phyloP scores from a whole-genome alignment of 2,797 vertebrate species.

The Pangasius larnaudii region DNA sequence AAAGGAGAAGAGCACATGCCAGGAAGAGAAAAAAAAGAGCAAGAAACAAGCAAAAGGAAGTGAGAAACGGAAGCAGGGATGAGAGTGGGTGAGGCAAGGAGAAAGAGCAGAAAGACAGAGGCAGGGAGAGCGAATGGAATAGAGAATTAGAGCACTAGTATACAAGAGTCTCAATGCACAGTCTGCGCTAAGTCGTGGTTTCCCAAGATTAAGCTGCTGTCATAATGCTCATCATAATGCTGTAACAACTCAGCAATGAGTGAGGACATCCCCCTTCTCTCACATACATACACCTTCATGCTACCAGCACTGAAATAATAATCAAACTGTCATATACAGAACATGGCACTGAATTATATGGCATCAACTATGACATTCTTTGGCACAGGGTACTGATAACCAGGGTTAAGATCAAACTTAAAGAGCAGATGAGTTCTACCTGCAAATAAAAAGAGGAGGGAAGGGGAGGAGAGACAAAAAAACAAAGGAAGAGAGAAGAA shows the following conservation, averaged over 20 bases:
- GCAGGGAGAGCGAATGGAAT: slow-evolving; percentile 2
- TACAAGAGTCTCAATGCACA: slow-evolving; percentile 21
- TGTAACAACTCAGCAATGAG: slow-evolving; percentile 25
- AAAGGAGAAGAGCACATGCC: slow-evolving; percentile 13
- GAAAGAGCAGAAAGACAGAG: slow-evolving; percentile 2
- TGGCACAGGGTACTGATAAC: neutral
- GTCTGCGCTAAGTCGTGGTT: slow-evolving; percentile 29
- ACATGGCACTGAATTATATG: slow-evolving; percentile 12
- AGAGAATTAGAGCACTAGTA: slow-evolving; percentile 16
- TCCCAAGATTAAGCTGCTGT: slow-evolving; percentile 49
- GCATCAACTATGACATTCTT: neutral
- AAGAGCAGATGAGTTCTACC: neutral
- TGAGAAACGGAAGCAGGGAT: slow-evolving; percentile 44
- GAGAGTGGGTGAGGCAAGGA: slow-evolving; percentile 15
- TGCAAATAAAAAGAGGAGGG: slow-evolving; percentile 2
- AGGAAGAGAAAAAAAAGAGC: slow-evolving; percentile 39
- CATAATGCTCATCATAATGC: slow-evolving; percentile 27
- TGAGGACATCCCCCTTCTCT: slow-evolving; percentile 9
- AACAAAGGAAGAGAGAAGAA: neutral
- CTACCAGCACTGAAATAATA: slow-evolving; percentile 12
- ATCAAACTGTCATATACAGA: slow-evolving; percentile 29
- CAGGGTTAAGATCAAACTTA: neutral
- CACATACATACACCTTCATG: slow-evolving; percentile 5
- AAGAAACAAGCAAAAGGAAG: slow-evolving; percentile 40
- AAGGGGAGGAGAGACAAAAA: neutral